phyloP scores from a whole-genome alignment of 1,140 invertebrate species.

The Charaxes varanes region DNA sequence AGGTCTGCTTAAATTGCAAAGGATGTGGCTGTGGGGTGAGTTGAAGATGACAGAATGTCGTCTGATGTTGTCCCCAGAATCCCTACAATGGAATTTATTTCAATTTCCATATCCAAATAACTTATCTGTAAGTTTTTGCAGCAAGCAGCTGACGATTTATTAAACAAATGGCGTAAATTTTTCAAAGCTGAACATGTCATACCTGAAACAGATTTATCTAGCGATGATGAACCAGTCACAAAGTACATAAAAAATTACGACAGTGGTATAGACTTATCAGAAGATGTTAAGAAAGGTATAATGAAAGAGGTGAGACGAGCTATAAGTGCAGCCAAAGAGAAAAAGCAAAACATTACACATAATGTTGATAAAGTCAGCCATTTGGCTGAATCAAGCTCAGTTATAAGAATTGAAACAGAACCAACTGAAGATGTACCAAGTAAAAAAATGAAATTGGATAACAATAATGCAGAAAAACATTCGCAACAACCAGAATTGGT shows the following conservation, averaged over 20 bases:
- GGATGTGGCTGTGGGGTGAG: too few relatives aligned
- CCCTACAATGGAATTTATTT: too few relatives aligned
- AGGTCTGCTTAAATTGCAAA: too few relatives aligned
- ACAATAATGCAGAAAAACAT: neutral
- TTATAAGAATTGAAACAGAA: neutral
- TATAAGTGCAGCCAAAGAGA: slow-evolving; percentile 21
- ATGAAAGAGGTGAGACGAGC: slow-evolving; percentile 40
- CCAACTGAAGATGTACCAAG: slow-evolving; percentile 1
- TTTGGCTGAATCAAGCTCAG: too few relatives aligned
- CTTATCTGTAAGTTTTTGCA: slow-evolving; percentile 25
- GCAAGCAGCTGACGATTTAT: slow-evolving; percentile 30
- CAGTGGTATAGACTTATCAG: slow-evolving; percentile 41
- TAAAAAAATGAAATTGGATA: slow-evolving; percentile 13
- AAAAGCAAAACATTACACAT: slow-evolving; percentile 8
- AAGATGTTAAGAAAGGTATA: slow-evolving; percentile 45
- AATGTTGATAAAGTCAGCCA: neutral
- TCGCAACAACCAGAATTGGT: slow-evolving; percentile 30
- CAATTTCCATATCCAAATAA: too few relatives aligned
- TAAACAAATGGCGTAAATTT: slow-evolving; percentile 27
- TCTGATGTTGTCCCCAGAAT: too few relatives aligned
- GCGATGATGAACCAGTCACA: slow-evolving; percentile 59
- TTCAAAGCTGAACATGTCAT: slow-evolving; percentile 19
- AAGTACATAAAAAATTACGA: slow-evolving; percentile 47
- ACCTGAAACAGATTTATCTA: slow-evolving; percentile 18
- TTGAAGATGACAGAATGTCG: too few relatives aligned